Conservation (phyloP, 2,797 vertebrate genomes). For the Malurus leucopterus region DNA sequence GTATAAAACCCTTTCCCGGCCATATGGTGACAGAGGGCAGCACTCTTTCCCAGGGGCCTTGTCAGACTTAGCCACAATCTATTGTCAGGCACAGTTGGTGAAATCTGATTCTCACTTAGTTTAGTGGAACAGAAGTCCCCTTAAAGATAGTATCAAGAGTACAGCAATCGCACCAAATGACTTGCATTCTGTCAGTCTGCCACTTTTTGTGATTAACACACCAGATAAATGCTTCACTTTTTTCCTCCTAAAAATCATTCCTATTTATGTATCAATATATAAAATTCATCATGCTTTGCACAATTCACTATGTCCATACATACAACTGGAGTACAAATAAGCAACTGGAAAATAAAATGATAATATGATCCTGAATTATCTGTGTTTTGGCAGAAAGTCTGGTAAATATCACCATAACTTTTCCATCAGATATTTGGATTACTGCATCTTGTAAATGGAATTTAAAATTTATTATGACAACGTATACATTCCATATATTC, state of each 20-base stretch:
- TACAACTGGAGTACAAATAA: not conserved
- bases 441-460: not conserved
- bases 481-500: not conserved
- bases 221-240: not conserved
- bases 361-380: not conserved
- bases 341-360: not conserved
- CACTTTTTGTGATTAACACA: not conserved
- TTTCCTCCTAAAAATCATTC: not conserved
- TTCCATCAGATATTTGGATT: not conserved
- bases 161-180: not conserved
- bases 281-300: not conserved
- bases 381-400: not conserved
- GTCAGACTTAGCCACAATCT: slow-evolving; percentile 75
- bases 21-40: slow-evolving; percentile 69
- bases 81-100: slow-evolving; percentile 68
- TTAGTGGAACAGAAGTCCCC: slow-evolving; percentile 53
- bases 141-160: slow-evolving; percentile 43
- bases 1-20: slow-evolving; percentile 60
- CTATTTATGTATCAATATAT: not conserved
- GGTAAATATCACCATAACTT: not conserved
- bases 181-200: slow-evolving; percentile 6
- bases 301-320: not conserved
- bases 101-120: slow-evolving; percentile 74
- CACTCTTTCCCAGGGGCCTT: slow-evolving; percentile 66
- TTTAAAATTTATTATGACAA: not conserved